Base-by-base conservation (phyloP, 2,797 vertebrate species). In the Sorex maritimensis region DNA sequence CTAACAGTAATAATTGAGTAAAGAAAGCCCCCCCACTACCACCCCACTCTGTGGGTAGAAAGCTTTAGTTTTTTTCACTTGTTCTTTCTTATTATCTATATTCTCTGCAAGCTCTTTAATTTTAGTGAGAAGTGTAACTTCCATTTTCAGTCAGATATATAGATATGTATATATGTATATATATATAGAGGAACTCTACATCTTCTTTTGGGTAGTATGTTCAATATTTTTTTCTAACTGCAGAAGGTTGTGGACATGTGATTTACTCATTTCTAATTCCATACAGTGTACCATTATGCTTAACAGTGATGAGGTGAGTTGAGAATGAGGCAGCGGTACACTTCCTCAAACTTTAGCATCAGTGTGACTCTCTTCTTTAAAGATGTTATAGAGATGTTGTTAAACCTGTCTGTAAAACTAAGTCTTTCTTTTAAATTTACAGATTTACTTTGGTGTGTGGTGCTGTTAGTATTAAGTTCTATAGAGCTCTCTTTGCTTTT, bases 71-170 rank as follows among this genome's bases (percentile, higher is more conserved):
- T 7, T 55, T 6, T 80, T 55, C 5, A 73, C 10, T 80, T 21
- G 74, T 63, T 87, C 78, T 2, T 21, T 58, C 55, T 58, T 17
- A 19, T 58, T 38, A 34, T 86, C 12, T 82, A n/a, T 68, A 34
- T 92, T 78, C 67, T 82, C 12, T 67, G n/a, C 21, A 68, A 86
- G 26, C 15, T n/a, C 7, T 78, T 0, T 19, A 41, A 69, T 71
- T 68, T 75, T 81, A 52, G 34, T 67, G 65, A 68, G 65, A 86
- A 86, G 79, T 80, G 52, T 81, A 49, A 81, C n/a, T 85, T 93
- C 44, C 73, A 74, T 26, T 86, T 69, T 68, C 61, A 74, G 26
- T 68, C 61, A 74, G 38, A 52, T 82, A 63, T 93, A 6, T 15
- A 81, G 13, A 88, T 49, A 49, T 49, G 46, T 49, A 12, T 34